phyloP scores from a whole-genome alignment of 1,140 invertebrate genomes.

The Macrobrachium rosenbergii region DNA sequence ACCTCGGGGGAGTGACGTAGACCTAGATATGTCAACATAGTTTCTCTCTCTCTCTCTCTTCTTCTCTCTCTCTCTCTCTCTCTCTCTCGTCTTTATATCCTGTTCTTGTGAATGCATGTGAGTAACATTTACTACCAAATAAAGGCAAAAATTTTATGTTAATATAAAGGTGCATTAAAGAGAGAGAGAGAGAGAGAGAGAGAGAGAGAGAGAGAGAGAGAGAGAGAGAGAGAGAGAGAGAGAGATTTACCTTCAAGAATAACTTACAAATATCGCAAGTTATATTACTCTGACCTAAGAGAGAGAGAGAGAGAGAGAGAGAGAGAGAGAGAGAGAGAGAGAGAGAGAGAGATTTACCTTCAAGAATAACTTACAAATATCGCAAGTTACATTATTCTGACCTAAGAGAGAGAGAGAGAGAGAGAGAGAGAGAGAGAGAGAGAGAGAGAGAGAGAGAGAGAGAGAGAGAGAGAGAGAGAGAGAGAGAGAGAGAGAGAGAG shows the following conservation, averaged over 20 bases:
- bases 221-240: slow-evolving; percentile 7
- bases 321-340: no score
- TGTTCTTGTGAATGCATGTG: background rate
- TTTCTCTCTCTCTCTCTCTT: background rate
- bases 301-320: no score
- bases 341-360: no score
- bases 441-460: slow-evolving; percentile 2
- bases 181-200: slow-evolving; percentile 1
- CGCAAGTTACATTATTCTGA: no score
- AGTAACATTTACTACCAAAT: background rate
- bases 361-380: no score
- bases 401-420: no score
- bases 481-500: background rate
- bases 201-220: background rate
- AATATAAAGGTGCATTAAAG: background rate
- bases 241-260: no score
- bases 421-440: no score
- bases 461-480: slow-evolving; percentile 16
- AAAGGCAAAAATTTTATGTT: background rate
- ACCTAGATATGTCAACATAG: background rate
- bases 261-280: no score
- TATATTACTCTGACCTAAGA: no score
- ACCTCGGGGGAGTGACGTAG: no score
- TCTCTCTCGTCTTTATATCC: background rate
- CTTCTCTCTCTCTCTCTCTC: background rate